These are phyloP conservation scores for Ploceus nigricollis DNA, from an alignment of 2,113 vertebrate species.

Conservation along the genomic window DNA sequence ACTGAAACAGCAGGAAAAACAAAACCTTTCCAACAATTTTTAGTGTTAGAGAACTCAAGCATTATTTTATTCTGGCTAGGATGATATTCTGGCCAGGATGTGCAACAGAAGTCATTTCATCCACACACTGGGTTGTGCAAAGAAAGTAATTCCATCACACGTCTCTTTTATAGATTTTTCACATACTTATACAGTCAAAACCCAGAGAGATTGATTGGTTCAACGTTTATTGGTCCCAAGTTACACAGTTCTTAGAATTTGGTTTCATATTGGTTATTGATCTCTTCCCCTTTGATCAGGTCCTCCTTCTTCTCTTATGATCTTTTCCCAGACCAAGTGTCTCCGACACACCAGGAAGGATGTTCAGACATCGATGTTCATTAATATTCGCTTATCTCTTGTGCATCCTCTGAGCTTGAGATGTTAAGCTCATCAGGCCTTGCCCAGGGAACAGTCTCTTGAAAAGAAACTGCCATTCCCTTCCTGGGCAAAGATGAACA, in stretches of 20 bases:
- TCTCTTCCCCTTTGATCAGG: background rate
- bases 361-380: accelerated
- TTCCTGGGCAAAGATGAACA: background rate
- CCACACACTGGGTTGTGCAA: background rate
- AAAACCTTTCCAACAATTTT: background rate
- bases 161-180: background rate
- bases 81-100: background rate
- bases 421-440: background rate
- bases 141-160: background rate
- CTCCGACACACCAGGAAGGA: background rate
- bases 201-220: background rate
- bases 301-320: background rate
- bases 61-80: background rate
- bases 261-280: background rate
- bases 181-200: background rate
- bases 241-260: background rate
- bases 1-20: background rate
- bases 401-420: background rate
- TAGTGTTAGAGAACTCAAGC: background rate
- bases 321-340: background rate
- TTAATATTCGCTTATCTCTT: background rate
- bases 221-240: background rate
- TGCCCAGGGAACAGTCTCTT: background rate
- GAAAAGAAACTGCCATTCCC: background rate
- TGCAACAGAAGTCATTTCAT: background rate